These are phyloP conservation scores for Amiota minor DNA, from an alignment of 2,888 invertebrate species.

Conservation along the genomic window DNA sequence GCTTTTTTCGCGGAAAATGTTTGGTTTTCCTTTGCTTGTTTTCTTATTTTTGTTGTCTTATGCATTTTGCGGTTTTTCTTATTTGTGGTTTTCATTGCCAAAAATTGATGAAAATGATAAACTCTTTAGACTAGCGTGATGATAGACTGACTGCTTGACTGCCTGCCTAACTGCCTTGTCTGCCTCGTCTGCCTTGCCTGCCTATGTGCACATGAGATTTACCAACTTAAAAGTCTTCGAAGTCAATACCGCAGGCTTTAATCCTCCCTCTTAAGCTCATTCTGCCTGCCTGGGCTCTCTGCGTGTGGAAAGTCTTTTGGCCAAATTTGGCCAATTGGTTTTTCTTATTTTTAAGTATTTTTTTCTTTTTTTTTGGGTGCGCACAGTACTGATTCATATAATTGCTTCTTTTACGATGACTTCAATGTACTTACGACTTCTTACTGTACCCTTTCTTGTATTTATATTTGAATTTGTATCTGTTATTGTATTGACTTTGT, in stretches of 20 bases:
- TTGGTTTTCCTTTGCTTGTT: slow-evolving; percentile 3
- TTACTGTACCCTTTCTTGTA: not conserved
- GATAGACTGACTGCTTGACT: not conserved
- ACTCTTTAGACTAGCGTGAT: slow-evolving; percentile 45
- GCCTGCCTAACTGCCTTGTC: not conserved
- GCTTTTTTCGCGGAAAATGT: slow-evolving; percentile 43
- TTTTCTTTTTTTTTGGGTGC: not conserved
- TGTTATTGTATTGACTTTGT: slow-evolving; percentile 55
- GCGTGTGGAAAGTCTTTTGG: not conserved
- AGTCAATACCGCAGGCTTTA: not conserved
- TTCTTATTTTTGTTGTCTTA: slow-evolving; percentile 19
- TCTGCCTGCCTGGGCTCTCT: no score
- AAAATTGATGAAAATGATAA: slow-evolving; percentile 54
- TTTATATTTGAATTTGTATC: slow-evolving; percentile 22
- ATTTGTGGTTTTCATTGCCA: slow-evolving; percentile 16
- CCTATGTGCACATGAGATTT: not conserved
- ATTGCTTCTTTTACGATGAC: slow-evolving; percentile 26
- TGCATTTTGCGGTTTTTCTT: slow-evolving; percentile 9
- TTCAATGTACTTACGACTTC: no score
- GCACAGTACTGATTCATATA: not conserved
- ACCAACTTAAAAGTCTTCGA: not conserved
- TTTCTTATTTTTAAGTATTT: not conserved
- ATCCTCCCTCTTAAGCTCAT: no score
- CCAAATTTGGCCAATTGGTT: slow-evolving; percentile 4
- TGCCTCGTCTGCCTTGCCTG: not conserved